Percentiles rank a stretch among this genome's conserved stretches.
Conservation (phyloP, 2,113 vertebrate species). For the Gymnocephalus cernua region DNA sequence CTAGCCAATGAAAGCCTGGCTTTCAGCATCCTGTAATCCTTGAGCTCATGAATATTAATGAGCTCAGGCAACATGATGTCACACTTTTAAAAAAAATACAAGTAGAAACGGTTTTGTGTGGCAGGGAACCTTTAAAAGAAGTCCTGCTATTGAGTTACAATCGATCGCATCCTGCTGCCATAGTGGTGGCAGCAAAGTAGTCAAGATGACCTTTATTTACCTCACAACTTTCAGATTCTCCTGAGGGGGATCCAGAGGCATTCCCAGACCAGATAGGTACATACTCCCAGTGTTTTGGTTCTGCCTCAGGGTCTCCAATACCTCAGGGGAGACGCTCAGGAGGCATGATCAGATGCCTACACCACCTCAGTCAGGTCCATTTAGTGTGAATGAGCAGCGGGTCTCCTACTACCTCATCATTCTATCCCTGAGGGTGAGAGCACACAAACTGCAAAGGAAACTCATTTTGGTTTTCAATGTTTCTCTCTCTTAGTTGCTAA, state of each 20-base stretch:
- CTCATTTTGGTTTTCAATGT: constrained; percentile 30
- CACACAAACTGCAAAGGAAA: constrained; percentile 7
- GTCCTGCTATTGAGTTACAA: background rate
- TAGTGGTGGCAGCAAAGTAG: background rate
- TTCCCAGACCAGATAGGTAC: constrained; percentile 13
- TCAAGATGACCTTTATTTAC: constrained; percentile 34
- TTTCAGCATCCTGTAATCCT: no score
- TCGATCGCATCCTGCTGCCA: background rate
- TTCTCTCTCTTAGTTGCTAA: constrained; percentile 5
- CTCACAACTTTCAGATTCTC: constrained; percentile 16
- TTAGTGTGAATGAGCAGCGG: constrained; percentile 11
- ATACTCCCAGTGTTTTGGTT: constrained; percentile 32
- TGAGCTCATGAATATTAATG: no score
- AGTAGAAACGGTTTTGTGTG: no score
- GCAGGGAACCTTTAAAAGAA: no score
- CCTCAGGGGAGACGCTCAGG: constrained; percentile 6
- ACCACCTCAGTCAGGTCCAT: constrained; percentile 13
- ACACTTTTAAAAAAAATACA: no score
- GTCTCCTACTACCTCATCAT: background rate
- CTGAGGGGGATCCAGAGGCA: constrained; percentile 11
- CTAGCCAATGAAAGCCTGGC: no score
- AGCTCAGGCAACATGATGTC: no score
- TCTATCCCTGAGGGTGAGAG: background rate
- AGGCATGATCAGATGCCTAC: constrained; percentile 19
- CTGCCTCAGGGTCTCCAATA: constrained; percentile 1